These are phyloP conservation scores for Carollia perspicillata DNA, from an alignment of 2,113 vertebrate genomes.

Conservation along the genomic window DNA sequence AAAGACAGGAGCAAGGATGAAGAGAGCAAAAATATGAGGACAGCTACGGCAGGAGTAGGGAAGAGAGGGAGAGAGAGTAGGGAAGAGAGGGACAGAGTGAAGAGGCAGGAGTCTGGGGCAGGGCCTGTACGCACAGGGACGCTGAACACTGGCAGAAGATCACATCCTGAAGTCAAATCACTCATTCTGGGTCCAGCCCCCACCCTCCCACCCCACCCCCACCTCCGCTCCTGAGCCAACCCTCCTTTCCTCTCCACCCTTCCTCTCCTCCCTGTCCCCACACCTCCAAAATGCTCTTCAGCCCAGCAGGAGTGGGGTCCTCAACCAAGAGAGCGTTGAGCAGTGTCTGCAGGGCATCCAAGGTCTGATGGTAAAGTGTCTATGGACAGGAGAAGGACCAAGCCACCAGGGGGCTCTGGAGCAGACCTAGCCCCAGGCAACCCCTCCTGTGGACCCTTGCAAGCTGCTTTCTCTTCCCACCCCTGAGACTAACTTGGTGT, in stretches of 20 bases:
- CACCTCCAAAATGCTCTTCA: conserved; percentile 72
- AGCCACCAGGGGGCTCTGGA: neutral
- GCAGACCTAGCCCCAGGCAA: neutral
- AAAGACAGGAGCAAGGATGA: neutral
- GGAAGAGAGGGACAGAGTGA: fast-evolving
- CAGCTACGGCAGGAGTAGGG: neutral
- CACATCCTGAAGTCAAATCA: neutral
- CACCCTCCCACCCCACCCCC: too few relatives aligned
- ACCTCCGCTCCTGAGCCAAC: too few relatives aligned
- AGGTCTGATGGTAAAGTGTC: conserved; percentile 60
- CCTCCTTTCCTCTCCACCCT: neutral
- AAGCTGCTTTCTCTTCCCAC: neutral
- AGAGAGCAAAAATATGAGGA: neutral
- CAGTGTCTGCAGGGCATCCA: conserved; percentile 66
- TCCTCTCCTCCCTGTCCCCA: neutral
- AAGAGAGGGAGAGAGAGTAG: fast-evolving
- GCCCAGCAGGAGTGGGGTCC: conserved; percentile 63
- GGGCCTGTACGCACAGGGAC: neutral
- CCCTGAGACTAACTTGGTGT: neutral
- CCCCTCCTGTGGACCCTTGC: neutral
- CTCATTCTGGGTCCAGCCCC: neutral
- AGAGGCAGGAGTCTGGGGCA: neutral
- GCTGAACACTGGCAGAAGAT: neutral
- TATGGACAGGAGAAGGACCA: neutral
- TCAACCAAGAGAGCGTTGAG: conserved; percentile 61